Percentiles rank a stretch among this genome's conserved stretches.
Conservation (phyloP, 2,113 vertebrate species). For the Ardeotis arabs region DNA sequence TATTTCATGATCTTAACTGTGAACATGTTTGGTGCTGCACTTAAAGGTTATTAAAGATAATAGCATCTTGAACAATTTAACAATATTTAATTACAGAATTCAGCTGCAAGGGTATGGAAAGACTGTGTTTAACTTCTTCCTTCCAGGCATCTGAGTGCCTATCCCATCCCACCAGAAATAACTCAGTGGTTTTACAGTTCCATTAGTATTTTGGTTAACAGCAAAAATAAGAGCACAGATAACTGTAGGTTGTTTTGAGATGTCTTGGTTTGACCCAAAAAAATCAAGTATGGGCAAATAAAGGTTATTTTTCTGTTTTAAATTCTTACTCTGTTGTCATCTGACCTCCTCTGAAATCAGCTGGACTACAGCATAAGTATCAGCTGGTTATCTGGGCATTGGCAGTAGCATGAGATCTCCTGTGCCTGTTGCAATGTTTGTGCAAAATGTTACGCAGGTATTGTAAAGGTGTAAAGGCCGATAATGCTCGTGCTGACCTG, state of each 20-base stretch:
- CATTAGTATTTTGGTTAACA: background rate
- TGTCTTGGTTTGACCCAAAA: background rate
- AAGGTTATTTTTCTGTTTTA: background rate
- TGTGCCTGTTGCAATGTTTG: background rate
- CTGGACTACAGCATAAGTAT: background rate
- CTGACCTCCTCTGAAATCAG: background rate
- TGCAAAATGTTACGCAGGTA: background rate
- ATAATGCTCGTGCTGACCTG: background rate
- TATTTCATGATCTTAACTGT: background rate
- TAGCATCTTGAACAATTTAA: background rate
- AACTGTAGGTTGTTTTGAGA: background rate
- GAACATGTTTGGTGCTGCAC: background rate
- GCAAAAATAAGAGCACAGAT: background rate
- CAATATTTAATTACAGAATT: slow-evolving; percentile 22
- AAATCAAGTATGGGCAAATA: background rate
- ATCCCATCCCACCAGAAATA: background rate
- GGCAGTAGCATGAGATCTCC: background rate
- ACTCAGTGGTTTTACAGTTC: background rate
- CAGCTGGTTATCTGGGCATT: background rate
- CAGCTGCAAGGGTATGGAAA: background rate
- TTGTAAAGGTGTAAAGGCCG: background rate
- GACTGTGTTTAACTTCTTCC: background rate
- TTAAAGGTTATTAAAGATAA: slow-evolving; percentile 7
- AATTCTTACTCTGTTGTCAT: background rate
- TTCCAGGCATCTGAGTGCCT: background rate